Conservation (phyloP, 2,888 invertebrate genomes). For the Sisyra terminalis region DNA sequence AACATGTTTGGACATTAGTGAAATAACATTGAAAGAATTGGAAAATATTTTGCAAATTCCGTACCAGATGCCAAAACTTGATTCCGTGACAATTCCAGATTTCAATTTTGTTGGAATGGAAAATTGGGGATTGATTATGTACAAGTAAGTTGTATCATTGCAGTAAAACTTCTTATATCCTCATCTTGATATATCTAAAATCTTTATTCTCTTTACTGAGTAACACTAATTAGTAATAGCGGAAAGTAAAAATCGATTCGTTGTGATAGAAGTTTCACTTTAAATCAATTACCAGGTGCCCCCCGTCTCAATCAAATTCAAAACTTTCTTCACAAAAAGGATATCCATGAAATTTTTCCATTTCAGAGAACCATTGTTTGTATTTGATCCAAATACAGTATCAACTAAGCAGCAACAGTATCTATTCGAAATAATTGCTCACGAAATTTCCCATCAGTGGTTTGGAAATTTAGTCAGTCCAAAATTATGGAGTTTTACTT, state of each 20-base stretch:
- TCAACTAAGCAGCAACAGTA: constrained; percentile 24
- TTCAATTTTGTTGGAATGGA: background rate
- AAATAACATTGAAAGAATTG: constrained; percentile 11
- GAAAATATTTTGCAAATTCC: constrained; percentile 13
- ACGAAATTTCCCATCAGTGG: constrained; percentile 39
- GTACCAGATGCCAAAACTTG: constrained; percentile 38
- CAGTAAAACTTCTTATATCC: too few species aligned
- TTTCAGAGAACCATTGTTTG: constrained; percentile 38
- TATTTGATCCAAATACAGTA: constrained; percentile 28
- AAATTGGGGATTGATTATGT: constrained; percentile 5
- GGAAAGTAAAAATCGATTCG: too few species aligned
- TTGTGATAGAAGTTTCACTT: too few species aligned
- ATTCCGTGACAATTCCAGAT: constrained; percentile 68
- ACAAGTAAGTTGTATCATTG: constrained; percentile 19
- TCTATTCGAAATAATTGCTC: constrained; percentile 25
- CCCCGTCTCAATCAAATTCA: too few species aligned
- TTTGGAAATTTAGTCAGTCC: constrained; percentile 29
- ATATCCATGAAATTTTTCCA: too few species aligned
- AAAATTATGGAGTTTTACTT: constrained; percentile 25
- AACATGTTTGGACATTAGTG: constrained; percentile 9
- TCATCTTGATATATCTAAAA: too few species aligned
- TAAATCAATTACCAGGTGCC: too few species aligned
- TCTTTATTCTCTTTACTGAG: too few species aligned
- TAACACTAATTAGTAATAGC: too few species aligned
- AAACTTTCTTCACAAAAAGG: too few species aligned